Conservation (phyloP, 2,888 invertebrate species). For the Corbicula japonica region DNA sequence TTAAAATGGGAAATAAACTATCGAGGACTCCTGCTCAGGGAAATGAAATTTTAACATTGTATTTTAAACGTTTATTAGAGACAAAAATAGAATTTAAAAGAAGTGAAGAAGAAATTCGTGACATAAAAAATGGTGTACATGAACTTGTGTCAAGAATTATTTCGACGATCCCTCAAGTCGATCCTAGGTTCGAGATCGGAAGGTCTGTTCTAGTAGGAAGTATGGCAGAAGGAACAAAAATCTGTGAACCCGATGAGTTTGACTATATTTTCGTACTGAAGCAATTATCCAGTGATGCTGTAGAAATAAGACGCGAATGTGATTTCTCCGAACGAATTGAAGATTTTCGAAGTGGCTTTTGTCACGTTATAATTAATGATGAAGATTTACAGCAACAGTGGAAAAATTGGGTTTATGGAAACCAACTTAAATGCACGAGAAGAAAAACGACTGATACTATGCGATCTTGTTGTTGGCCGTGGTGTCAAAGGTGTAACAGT, state of each 20-base stretch:
- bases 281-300: background rate
- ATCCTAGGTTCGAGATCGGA: background rate
- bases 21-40: background rate
- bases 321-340: too few relatives aligned
- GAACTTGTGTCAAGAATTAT: background rate
- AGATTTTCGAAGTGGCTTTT: background rate
- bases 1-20: constrained; percentile 4
- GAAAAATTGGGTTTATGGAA: background rate
- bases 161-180: background rate
- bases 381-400: background rate
- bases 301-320: background rate
- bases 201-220: background rate
- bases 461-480: background rate
- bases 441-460: background rate
- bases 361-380: background rate
- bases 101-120: background rate
- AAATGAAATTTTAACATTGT: background rate
- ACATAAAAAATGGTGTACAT: background rate
- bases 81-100: background rate
- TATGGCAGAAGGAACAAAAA: constrained; percentile 9
- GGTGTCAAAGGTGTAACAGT: background rate
- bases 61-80: background rate
- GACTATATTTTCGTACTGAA: background rate
- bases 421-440: background rate
- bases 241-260: constrained; percentile 1